Conservation (phyloP, 2,888 invertebrate genomes). For the Ormyrus labotus region DNA sequence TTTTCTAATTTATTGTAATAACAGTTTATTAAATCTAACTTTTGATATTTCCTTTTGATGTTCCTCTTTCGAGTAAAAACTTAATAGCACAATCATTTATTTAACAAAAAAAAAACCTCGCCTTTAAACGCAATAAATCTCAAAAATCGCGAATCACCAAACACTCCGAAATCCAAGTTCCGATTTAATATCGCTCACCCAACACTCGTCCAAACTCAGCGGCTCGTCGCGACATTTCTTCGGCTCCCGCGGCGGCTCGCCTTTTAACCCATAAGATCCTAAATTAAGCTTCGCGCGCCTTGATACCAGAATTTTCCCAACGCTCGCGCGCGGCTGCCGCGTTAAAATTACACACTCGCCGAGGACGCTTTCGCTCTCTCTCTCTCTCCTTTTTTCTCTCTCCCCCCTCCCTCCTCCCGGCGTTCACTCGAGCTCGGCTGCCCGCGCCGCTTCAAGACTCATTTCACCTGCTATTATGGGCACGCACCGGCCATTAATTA, state of each 20-base stretch:
- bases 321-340: slow-evolving; percentile 42
- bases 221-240: slow-evolving; percentile 20
- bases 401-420: not conserved
- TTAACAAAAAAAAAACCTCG: too few relatives aligned
- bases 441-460: slow-evolving; percentile 41
- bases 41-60: too few relatives aligned
- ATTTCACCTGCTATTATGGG: slow-evolving; percentile 58
- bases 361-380: slow-evolving; percentile 2
- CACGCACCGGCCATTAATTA: slow-evolving; percentile 51
- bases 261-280: slow-evolving; percentile 52
- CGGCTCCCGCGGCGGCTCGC: not conserved
- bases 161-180: too few relatives aligned
- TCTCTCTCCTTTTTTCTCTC: not conserved
- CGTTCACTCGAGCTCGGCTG: not conserved
- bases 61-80: too few relatives aligned
- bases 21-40: too few relatives aligned
- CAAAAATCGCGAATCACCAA: too few relatives aligned
- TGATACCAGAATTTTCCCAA: slow-evolving; percentile 46
- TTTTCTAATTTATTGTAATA: too few relatives aligned
- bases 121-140: too few relatives aligned
- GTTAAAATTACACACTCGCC: slow-evolving; percentile 51
- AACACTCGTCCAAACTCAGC: not conserved
- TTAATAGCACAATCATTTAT: too few relatives aligned
- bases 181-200: too few relatives aligned
- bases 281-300: slow-evolving; percentile 42